Percentiles rank a stretch among this genome's conserved stretches.
Evolutionary conservation across 2,113 vertebrate species (phyloP).

Genomic region (Pedetes capensis): DNA sequence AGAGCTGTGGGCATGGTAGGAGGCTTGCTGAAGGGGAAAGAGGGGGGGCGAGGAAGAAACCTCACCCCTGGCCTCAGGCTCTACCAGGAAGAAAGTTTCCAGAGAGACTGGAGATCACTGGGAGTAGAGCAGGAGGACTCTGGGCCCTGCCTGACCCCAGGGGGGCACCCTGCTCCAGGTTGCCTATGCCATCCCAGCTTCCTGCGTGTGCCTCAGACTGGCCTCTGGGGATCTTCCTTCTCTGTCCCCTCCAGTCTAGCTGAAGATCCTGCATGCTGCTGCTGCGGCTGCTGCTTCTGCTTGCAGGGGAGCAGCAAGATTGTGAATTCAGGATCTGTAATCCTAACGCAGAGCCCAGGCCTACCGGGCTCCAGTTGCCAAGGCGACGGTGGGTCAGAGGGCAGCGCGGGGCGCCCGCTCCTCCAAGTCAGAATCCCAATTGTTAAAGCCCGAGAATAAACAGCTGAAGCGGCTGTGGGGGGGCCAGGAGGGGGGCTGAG

Average conservation of each 20-base stretch:
- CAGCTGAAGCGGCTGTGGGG: slow-evolving; percentile 75
- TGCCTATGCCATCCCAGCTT: not conserved
- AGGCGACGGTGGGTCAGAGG: slow-evolving; percentile 88
- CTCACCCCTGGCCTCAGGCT: not conserved
- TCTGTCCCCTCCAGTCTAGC: slow-evolving; percentile 50
- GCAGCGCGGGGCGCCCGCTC: slow-evolving; percentile 84
- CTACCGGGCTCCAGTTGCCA: slow-evolving; percentile 88
- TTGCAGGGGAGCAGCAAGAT: slow-evolving; percentile 74
- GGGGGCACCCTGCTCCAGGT: not conserved
- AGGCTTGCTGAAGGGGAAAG: slow-evolving; percentile 52
- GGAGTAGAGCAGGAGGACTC: not conserved
- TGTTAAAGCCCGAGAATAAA: slow-evolving; percentile 82
- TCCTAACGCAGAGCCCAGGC: slow-evolving; percentile 82
- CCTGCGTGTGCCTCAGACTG: not conserved
- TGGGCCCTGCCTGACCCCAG: not conserved
- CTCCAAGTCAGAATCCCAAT: slow-evolving; percentile 83
- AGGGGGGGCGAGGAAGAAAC: not conserved
- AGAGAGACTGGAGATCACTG: slow-evolving; percentile 9
- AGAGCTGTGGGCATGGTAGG: slow-evolving; percentile 74
- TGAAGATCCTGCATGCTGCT: slow-evolving; percentile 61
- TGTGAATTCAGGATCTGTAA: slow-evolving; percentile 85
- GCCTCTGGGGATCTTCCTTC: slow-evolving; percentile 2
- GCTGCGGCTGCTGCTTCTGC: slow-evolving; percentile 19
- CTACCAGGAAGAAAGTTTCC: slow-evolving; percentile 67
- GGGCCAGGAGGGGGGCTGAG: slow-evolving; percentile 73